A percentile compares a stretch with the other conserved stretches of the same genome.
Conservation (phyloP, 1,140 invertebrate genomes). For the Drosophila bifasciata region DNA sequence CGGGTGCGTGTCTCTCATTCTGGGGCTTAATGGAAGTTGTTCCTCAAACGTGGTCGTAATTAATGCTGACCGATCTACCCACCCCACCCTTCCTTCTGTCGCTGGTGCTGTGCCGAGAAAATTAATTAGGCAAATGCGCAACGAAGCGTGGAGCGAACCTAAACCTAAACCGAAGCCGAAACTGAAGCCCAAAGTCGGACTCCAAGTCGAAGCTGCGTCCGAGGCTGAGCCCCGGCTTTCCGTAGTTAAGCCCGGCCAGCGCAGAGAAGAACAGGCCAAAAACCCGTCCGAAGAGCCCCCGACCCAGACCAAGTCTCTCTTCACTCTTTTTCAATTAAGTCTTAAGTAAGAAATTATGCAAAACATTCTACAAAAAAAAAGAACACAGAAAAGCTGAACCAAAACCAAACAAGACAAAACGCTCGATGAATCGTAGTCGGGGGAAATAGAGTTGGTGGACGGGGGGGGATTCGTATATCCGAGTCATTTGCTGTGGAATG, state of each 20-base stretch:
- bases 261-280: background rate
- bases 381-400: conserved; percentile 26
- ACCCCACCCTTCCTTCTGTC: conserved; percentile 20
- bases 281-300: conserved; percentile 40
- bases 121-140: conserved; percentile 83
- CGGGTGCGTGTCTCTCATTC: conserved; percentile 37
- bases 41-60: conserved; percentile 79
- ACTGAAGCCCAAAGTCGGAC: conserved; percentile 49
- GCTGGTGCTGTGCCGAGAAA: conserved; percentile 72
- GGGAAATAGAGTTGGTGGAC: conserved; percentile 11
- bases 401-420: conserved; percentile 26
- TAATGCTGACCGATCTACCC: conserved; percentile 58
- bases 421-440: conserved; percentile 56
- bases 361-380: conserved; percentile 59
- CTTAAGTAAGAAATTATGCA: conserved; percentile 84
- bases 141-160: conserved; percentile 69
- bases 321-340: conserved; percentile 78
- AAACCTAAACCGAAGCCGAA: conserved; percentile 52
- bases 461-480: background rate
- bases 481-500: conserved; percentile 51
- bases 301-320: conserved; percentile 15
- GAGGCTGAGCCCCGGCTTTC: conserved; percentile 17
- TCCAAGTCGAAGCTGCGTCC: conserved; percentile 38
- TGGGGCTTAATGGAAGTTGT: conserved; percentile 75
- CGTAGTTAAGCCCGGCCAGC: conserved; percentile 21